Percentiles rank a stretch among this genome's conserved stretches.
Evolutionary conservation across 2,888 invertebrate genomes (phyloP).

Genomic region (Lumbricus terrestris): DNA sequence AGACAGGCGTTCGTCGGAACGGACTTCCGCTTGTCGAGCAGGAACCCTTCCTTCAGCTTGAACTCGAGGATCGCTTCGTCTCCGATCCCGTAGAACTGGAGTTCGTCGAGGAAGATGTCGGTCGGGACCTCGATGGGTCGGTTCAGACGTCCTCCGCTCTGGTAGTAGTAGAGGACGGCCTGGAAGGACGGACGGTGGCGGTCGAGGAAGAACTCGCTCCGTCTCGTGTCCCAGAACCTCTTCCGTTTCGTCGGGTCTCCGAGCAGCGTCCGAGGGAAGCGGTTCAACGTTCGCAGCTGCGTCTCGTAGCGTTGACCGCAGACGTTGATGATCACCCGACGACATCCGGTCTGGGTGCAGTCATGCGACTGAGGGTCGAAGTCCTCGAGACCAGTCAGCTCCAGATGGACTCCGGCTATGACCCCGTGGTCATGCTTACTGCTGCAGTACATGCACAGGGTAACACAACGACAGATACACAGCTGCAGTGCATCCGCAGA

Average conservation of each 20-base stretch:
- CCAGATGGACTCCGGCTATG: neutral
- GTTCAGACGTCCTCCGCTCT: conserved; percentile 56
- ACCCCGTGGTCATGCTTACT: neutral
- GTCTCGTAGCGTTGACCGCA: conserved; percentile 29
- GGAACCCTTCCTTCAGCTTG: conserved; percentile 58
- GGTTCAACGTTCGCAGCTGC: conserved; percentile 31
- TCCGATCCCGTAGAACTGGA: conserved; percentile 61
- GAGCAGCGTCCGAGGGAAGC: conserved; percentile 54
- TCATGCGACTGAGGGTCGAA: neutral
- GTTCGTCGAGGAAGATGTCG: conserved; percentile 61
- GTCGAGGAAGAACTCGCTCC: conserved; percentile 56
- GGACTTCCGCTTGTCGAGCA: conserved; percentile 48
- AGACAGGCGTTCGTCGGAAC: conserved; percentile 45
- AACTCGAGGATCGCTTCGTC: conserved; percentile 57
- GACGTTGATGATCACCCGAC: conserved; percentile 30
- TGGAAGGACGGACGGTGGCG: conserved; percentile 56
- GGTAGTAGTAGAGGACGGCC: conserved; percentile 56
- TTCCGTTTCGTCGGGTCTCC: conserved; percentile 49
- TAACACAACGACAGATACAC: neutral
- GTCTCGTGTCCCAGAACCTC: conserved; percentile 49
- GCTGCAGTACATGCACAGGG: no score
- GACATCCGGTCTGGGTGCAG: conserved; percentile 4
- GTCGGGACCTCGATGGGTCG: conserved; percentile 52
- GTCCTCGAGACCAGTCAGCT: conserved; percentile 13
- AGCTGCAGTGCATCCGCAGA: no score